A percentile compares a stretch with the other conserved stretches of the same genome.
phyloP scores from a whole-genome alignment of 2,797 vertebrate genomes.

The Peromyscus melanophrys region DNA sequence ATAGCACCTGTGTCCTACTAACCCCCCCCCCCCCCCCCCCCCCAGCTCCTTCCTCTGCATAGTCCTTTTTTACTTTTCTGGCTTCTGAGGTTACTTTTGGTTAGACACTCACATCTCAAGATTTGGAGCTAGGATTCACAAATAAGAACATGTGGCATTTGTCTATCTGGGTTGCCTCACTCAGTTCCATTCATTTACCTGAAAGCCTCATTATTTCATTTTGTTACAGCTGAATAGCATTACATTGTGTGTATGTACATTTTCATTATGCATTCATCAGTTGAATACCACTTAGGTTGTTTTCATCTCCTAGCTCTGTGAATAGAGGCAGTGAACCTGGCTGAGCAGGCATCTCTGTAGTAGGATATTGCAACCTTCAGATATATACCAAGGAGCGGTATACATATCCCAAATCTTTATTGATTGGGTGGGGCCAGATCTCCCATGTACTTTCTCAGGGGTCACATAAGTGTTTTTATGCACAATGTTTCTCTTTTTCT shows the following conservation, averaged over 20 bases:
- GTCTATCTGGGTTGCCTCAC: background rate
- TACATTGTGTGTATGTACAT: background rate
- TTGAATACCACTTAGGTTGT: background rate
- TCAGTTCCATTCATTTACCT: background rate
- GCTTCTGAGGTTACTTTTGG: background rate
- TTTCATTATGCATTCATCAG: background rate
- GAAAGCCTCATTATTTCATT: background rate
- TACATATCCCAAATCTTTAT: background rate
- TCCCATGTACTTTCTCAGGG: background rate
- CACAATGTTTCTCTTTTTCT: background rate
- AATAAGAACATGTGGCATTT: background rate
- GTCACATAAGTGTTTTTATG: background rate
- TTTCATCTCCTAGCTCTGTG: background rate
- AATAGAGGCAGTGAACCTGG: background rate
- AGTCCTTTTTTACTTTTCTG: background rate
- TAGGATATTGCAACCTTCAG: background rate
- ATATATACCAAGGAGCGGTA: background rate
- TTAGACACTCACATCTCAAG: background rate
- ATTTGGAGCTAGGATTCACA: background rate
- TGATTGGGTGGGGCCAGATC: background rate
- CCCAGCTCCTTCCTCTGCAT: background rate
- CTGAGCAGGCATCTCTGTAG: background rate
- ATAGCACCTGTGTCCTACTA: background rate
- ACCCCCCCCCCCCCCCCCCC: rapidly evolving
- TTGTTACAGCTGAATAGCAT: background rate